Conservation (phyloP, 2,797 vertebrate genomes). For the Anisognathus igniventris region DNA sequence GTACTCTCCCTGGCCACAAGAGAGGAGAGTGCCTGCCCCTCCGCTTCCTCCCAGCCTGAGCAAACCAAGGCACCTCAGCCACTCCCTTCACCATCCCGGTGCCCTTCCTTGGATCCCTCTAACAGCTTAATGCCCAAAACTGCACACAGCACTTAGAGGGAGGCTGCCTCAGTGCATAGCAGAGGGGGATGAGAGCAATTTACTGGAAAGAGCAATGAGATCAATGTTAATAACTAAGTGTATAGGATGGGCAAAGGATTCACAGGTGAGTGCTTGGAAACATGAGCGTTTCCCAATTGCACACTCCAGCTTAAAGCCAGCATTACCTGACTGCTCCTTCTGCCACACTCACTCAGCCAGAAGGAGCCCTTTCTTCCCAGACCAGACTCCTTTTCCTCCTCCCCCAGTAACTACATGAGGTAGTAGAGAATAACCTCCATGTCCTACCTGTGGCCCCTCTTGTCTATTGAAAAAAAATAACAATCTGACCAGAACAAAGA, state of each 20-base stretch:
- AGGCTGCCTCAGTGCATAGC: background rate
- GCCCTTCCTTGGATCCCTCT: background rate
- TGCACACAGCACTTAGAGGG: background rate
- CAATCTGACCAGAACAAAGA: background rate
- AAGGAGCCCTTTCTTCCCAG: background rate
- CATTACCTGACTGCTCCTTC: background rate
- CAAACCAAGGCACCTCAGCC: background rate
- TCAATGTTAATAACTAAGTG: background rate
- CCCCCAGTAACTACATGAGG: background rate
- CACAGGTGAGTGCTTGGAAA: background rate
- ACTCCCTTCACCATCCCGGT: background rate
- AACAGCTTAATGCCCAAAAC: background rate
- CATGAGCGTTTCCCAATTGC: rapidly evolving
- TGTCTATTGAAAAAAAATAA: background rate
- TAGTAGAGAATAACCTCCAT: background rate
- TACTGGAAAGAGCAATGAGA: background rate
- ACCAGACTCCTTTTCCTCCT: background rate
- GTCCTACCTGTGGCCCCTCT: background rate
- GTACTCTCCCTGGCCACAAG: background rate
- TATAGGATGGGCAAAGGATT: background rate
- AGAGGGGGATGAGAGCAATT: background rate
- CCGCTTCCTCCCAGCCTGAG: background rate
- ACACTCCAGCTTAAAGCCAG: background rate
- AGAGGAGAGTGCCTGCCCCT: background rate
- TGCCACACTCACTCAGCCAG: background rate